phyloP scores from a whole-genome alignment of 2,797 vertebrate genomes.

The Harpagifer antarcticus region DNA sequence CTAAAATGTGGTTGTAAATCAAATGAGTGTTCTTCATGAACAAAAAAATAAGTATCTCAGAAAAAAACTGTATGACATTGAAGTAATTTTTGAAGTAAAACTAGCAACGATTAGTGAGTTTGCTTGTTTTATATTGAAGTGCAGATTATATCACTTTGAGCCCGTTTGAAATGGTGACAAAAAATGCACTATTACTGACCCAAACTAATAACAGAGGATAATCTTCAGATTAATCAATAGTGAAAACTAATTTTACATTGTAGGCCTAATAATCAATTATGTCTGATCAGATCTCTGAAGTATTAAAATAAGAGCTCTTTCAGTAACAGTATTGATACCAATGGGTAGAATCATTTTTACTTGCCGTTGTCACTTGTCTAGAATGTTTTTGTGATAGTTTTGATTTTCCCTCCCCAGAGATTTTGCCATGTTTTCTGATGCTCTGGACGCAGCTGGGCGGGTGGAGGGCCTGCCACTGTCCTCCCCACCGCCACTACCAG shows the following conservation, averaged over 20 bases:
- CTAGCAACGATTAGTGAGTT: background rate
- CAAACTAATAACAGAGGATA: background rate
- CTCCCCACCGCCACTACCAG: conserved; percentile 64
- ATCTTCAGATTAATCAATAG: background rate
- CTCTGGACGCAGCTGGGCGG: conserved; percentile 79
- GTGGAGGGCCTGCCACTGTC: conserved; percentile 83
- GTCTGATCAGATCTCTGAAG: background rate
- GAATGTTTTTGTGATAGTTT: conserved; percentile 1
- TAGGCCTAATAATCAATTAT: background rate
- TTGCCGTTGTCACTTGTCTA: background rate
- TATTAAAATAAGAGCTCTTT: background rate
- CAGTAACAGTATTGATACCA: background rate
- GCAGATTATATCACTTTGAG: background rate
- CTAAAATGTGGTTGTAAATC: conserved; percentile 15
- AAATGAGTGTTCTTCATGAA: conserved; percentile 6
- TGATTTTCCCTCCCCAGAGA: conserved; percentile 39
- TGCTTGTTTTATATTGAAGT: background rate
- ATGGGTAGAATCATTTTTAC: background rate
- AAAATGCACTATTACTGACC: no score
- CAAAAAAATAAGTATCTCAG: background rate
- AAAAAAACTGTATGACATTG: background rate
- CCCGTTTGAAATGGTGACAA: background rate
- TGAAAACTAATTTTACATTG: conserved; percentile 7
- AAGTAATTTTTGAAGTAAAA: background rate
- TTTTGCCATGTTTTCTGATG: conserved; percentile 81